These are phyloP conservation scores for Catharus ustulatus DNA, from an alignment of 2,797 vertebrate genomes.

Conservation along the genomic window DNA sequence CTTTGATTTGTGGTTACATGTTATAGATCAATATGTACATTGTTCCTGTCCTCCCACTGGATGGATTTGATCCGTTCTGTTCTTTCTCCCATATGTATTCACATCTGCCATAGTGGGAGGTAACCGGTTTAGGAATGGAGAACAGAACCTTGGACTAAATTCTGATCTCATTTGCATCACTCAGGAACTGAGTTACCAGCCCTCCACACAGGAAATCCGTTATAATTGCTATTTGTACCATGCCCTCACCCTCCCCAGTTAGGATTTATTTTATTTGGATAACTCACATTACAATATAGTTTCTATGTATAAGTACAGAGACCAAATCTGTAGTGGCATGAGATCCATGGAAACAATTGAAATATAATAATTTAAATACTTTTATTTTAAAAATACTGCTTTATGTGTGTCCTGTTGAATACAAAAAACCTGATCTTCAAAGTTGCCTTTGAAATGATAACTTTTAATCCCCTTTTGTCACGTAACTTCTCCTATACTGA, in stretches of 20 bases:
- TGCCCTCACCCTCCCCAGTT: background rate
- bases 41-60: conserved; percentile 25
- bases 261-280: background rate
- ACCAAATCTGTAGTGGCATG: background rate
- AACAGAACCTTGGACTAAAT: conserved; percentile 10
- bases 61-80: background rate
- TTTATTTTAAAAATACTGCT: background rate
- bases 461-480: background rate
- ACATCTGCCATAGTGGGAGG: conserved; percentile 29
- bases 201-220: background rate
- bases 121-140: background rate
- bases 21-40: background rate
- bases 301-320: background rate
- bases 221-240: background rate
- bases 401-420: background rate
- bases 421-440: background rate
- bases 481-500: background rate
- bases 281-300: background rate
- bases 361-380: background rate
- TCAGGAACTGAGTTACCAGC: background rate
- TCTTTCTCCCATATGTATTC: conserved; percentile 13
- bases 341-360: background rate
- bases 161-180: conserved; percentile 12
- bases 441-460: background rate
- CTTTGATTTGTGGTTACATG: background rate